These are phyloP conservation scores for Enteromius unitaeniatus DNA, from an alignment of 2,797 vertebrate genomes.

Conservation along the genomic window DNA sequence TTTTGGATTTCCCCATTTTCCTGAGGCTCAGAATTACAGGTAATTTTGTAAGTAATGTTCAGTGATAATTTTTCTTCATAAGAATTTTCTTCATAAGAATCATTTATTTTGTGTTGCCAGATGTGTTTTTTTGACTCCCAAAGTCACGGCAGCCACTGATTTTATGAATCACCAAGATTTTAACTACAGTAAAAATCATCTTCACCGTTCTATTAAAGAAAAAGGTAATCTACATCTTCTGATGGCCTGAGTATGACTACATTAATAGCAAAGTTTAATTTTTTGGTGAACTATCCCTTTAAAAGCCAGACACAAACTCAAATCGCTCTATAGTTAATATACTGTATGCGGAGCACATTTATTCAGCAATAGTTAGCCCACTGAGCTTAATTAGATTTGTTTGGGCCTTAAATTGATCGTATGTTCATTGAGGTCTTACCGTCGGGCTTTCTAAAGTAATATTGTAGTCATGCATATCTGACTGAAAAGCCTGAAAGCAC, in stretches of 20 bases:
- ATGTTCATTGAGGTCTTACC: slow-evolving; percentile 6
- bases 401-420: slow-evolving; percentile 8
- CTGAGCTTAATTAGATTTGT: slow-evolving; percentile 20
- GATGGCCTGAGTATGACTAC: background rate
- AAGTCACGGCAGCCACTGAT: background rate
- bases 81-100: too few relatives aligned
- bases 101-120: background rate
- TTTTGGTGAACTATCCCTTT: background rate
- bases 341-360: background rate
- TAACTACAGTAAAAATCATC: background rate
- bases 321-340: slow-evolving; percentile 10
- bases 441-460: slow-evolving; percentile 9
- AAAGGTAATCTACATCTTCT: background rate
- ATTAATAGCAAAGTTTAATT: background rate
- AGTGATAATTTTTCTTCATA: background rate
- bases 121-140: background rate
- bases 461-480: slow-evolving; percentile 22
- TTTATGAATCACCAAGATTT: background rate
- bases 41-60: background rate
- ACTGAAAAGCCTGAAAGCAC: background rate
- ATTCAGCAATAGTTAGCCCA: slow-evolving; percentile 19
- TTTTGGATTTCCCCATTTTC: background rate
- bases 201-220: background rate
- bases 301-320: slow-evolving; percentile 26
- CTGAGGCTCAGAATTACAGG: background rate